Base-by-base conservation (phyloP, 2,888 invertebrate genomes). In the Melikaiella ostensackeni region DNA sequence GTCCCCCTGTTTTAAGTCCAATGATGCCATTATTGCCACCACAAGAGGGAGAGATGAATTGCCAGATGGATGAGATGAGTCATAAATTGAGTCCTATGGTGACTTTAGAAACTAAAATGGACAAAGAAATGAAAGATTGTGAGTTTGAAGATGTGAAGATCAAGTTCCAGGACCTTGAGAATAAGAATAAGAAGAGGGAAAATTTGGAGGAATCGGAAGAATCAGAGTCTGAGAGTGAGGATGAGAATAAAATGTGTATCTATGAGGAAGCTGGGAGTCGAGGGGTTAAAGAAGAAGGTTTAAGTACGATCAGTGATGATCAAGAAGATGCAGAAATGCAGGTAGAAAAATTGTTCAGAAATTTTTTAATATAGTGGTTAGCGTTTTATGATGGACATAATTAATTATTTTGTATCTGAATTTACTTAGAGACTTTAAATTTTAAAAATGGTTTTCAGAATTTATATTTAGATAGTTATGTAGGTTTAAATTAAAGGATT, bases 1-100 rank as follows among this genome's bases (percentile, higher is more conserved):
- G 89, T 5, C 90, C 90, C 4, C 90, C 91, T 0, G 85, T 90
- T 13, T 78, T 91, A 30, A 91, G 91, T 80, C 91, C 91, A 1
- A 89, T 91, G 82, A 87, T 91, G 86, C 90, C 91, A 4, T 79
- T 90, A 19, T 80, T 86, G 42, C 73, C 80, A 13, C 83, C 83
- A 33, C 82, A 84, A 57, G 81, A 82, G 6, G 64, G 24, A 11
- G 79, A 84, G 16, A 76, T 70, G 50, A 46, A 46, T 70, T 50
- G 21, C 55, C 62, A 24, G 70, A 74, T 30, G 8, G 74, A 78
- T 50, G 74, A 81, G 80, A 78, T 81, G 7, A 79, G 81, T 19
- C 88, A 86, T 66, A 85, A 86, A 64, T 79, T 87, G 24, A 86
- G 84, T 81, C 85, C 87, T 19, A 86, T 87, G 81, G 79, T 85